A percentile compares a stretch with the other conserved stretches of the same genome.
These are phyloP conservation scores for Eupsittula cactorum DNA, from an alignment of 2,113 vertebrate species.

Conservation along the genomic window DNA sequence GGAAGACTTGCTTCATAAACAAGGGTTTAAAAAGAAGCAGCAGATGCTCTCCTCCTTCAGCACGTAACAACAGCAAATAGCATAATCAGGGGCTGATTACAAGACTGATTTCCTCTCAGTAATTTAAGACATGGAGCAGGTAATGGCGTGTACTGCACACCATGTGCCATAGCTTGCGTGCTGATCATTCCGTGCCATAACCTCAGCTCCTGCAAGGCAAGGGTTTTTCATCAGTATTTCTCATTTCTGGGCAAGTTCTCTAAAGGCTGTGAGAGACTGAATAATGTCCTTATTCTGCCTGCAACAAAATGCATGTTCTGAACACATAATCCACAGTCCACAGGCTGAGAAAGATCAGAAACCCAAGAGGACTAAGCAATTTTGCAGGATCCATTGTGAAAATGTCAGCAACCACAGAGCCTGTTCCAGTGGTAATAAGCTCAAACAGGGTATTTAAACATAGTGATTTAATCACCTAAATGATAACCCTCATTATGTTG, in stretches of 20 bases:
- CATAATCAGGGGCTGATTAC: constrained; percentile 11
- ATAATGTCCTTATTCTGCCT: not conserved
- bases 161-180: not conserved
- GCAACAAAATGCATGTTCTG: not conserved
- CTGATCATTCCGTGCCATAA: not conserved
- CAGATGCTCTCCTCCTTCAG: constrained; percentile 9
- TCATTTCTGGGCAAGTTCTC: not conserved
- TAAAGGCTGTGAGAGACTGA: not conserved
- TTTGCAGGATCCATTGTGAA: not conserved
- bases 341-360: not conserved
- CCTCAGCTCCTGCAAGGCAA: not conserved
- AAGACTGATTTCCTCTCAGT: not conserved
- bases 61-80: not conserved
- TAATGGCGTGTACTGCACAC: not conserved
- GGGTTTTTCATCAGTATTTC: not conserved
- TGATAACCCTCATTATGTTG: constrained; percentile 2
- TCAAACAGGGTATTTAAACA: constrained; percentile 6
- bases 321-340: not conserved
- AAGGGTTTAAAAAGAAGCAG: constrained; percentile 14
- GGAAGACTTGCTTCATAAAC: not conserved
- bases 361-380: not conserved
- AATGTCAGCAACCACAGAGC: not conserved
- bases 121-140: not conserved
- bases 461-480: not conserved
- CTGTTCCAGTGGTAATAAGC: not conserved